Conservation (phyloP, 2,888 invertebrate species). For the Galerucella nymphaeae region DNA sequence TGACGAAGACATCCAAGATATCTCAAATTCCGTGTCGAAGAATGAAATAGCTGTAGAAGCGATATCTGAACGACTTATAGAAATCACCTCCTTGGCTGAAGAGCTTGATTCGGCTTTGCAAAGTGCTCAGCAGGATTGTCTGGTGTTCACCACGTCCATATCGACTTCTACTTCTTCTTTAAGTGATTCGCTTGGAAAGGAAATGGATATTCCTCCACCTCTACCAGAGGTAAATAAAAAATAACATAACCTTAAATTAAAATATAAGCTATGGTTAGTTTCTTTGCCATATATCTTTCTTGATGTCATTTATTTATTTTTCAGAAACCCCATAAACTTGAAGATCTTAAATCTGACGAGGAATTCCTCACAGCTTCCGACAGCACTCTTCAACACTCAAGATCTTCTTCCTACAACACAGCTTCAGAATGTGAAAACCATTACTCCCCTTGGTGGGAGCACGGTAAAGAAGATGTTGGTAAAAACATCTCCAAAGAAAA, state of each 20-base stretch:
- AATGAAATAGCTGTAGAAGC: constrained; percentile 75
- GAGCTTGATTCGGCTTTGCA: constrained; percentile 72
- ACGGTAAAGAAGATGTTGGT: constrained; percentile 64
- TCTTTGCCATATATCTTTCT: too few species aligned
- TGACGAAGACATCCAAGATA: constrained; percentile 47
- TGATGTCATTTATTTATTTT: too few species aligned
- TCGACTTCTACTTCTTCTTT: constrained; percentile 48
- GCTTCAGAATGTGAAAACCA: constrained; percentile 73
- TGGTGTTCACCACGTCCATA: constrained; percentile 54
- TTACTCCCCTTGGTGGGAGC: constrained; percentile 70
- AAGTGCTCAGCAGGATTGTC: constrained; percentile 66
- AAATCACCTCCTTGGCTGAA: constrained; percentile 76
- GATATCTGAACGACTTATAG: constrained; percentile 73
- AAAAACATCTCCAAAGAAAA: constrained; percentile 62
- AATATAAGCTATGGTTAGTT: too few species aligned
- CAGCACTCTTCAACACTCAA: constrained; percentile 74
- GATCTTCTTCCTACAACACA: constrained; percentile 76
- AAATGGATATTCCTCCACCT: constrained; percentile 45
- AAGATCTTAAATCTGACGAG: constrained; percentile 70
- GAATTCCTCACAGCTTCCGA: constrained; percentile 78
- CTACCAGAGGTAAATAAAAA: constrained; percentile 47
- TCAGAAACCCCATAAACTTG: constrained; percentile 55
- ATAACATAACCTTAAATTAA: too few species aligned
- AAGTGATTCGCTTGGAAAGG: constrained; percentile 38
- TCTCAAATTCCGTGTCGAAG: constrained; percentile 55